A percentile compares a stretch with the other conserved stretches of the same genome.
Evolutionary conservation across 1,140 invertebrate species (phyloP).

Genomic region (Mizuhopecten yessoensis): DNA sequence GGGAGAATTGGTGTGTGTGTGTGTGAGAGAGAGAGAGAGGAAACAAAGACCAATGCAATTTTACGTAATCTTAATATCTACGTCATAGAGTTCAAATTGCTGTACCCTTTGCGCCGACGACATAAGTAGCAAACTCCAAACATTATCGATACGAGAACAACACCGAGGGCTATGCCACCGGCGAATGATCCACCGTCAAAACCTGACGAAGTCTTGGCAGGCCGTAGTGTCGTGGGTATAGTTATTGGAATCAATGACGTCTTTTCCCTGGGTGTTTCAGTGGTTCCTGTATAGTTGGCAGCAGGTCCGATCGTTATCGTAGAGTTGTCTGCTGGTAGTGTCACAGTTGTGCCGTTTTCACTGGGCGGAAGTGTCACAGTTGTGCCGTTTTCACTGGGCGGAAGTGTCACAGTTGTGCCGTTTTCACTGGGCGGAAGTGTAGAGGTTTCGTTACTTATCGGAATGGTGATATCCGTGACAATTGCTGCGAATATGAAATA

Average conservation of each 20-base stretch:
- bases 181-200: conserved; percentile 8
- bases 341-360: background rate
- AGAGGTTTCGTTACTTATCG: background rate
- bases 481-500: background rate
- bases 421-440: conserved; percentile 16
- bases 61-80: too few species aligned
- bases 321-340: background rate
- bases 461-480: background rate
- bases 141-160: background rate
- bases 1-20: too few species aligned
- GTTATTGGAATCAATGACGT: background rate
- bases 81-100: too few species aligned
- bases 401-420: background rate
- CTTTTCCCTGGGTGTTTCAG: background rate
- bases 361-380: background rate
- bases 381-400: background rate
- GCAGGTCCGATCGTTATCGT: background rate
- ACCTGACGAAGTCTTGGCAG: background rate
- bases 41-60: too few species aligned
- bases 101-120: conserved; percentile 22
- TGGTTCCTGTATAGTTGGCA: background rate
- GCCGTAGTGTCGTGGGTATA: background rate
- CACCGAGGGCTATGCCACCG: background rate
- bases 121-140: background rate
- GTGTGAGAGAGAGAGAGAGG: too few species aligned